Conservation (phyloP, 2,888 invertebrate genomes). For the Platycheirus rosarum region DNA sequence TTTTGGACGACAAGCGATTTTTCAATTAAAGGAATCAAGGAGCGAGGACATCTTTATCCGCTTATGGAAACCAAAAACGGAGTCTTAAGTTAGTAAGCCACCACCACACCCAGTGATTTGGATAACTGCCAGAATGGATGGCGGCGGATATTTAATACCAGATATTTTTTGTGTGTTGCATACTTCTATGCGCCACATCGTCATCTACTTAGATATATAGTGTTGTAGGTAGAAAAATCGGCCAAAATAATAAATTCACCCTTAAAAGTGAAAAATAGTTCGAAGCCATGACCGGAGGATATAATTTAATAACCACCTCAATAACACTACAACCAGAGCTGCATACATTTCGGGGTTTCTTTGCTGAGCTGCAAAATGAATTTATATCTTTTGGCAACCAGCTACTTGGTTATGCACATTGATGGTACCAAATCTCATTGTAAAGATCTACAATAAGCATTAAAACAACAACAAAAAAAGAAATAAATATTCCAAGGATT, state of each 20-base stretch:
- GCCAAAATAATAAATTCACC: conserved; percentile 65
- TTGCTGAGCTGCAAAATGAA: conserved; percentile 22
- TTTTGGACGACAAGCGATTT: conserved; percentile 26
- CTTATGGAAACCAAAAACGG: conserved; percentile 21
- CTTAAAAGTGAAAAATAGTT: conserved; percentile 57
- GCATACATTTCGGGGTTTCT: conserved; percentile 6
- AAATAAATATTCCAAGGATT: conserved; percentile 20
- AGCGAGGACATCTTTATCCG: conserved; percentile 50
- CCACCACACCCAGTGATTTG: conserved; percentile 63
- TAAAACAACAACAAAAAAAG: conserved; percentile 13
- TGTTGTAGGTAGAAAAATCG: conserved; percentile 46
- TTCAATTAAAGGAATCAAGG: conserved; percentile 45
- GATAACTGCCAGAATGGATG: conserved; percentile 56
- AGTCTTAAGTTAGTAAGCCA: conserved; percentile 61
- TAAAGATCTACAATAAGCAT: conserved; percentile 19
- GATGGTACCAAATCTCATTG: conserved; percentile 26
- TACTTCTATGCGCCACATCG: conserved; percentile 46
- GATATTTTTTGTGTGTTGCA: conserved; percentile 46
- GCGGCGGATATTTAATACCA: conserved; percentile 59
- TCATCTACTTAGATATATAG: not conserved
- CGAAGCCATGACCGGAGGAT: conserved; percentile 51
- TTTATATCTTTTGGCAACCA: conserved; percentile 36
- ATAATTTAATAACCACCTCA: conserved; percentile 65
- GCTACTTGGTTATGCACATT: not conserved
- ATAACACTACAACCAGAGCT: conserved; percentile 10